Conservation (phyloP, 1,140 invertebrate genomes). For the Vanessa tameamea region DNA sequence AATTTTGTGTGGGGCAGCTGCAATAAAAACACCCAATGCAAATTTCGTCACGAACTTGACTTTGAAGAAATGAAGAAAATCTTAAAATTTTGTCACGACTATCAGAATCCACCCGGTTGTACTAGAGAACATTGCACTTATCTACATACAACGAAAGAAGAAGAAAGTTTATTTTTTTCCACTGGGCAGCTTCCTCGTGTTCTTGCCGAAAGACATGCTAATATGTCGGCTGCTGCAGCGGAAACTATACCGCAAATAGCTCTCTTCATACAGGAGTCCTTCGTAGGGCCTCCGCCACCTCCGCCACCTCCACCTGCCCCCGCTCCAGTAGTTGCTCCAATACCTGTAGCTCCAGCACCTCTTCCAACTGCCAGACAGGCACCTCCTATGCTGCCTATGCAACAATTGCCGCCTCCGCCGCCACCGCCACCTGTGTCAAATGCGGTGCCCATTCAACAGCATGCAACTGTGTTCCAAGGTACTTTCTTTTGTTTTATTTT, state of each 20-base stretch:
- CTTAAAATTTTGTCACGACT: constrained; percentile 66
- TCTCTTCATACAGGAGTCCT: constrained; percentile 46
- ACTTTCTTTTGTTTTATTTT: background rate
- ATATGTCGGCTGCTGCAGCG: constrained; percentile 41
- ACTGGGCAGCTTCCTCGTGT: constrained; percentile 53
- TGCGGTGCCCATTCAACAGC: constrained; percentile 2
- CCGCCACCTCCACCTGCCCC: constrained; percentile 28
- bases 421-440: constrained; percentile 19
- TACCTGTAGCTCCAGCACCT: background rate
- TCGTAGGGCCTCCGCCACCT: constrained; percentile 31
- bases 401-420: constrained; percentile 25
- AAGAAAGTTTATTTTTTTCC: constrained; percentile 54
- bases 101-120: constrained; percentile 60
- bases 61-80: constrained; percentile 60
- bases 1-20: constrained; percentile 62
- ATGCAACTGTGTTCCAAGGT: constrained; percentile 28
- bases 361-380: background rate
- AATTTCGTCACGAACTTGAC: constrained; percentile 55
- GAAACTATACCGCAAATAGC: constrained; percentile 50
- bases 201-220: constrained; percentile 52
- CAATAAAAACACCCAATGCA: constrained; percentile 54
- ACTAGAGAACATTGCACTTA: constrained; percentile 56
- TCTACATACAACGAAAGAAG: constrained; percentile 58
- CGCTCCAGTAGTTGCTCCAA: background rate
- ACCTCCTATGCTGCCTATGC: constrained; percentile 8